phyloP scores from a whole-genome alignment of 2,888 invertebrate species.

The Rugalucina vietnamica region DNA sequence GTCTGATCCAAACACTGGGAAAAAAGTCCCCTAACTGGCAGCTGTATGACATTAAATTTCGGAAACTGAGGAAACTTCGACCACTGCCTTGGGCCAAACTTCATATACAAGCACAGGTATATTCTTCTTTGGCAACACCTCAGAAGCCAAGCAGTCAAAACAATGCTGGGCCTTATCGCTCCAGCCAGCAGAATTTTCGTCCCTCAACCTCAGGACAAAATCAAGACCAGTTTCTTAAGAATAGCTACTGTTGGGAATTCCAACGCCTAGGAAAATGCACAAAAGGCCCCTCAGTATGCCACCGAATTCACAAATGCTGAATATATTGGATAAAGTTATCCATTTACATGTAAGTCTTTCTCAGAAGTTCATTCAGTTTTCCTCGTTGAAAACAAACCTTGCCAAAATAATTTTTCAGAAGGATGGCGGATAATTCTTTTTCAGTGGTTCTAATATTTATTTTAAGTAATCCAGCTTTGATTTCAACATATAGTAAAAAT shows the following conservation, averaged over 20 bases:
- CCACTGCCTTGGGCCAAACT: slow-evolving; percentile 14
- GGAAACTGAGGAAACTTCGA: not conserved
- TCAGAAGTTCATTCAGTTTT: too few species aligned
- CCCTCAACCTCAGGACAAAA: not conserved
- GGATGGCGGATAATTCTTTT: too few species aligned
- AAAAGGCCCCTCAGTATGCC: not conserved
- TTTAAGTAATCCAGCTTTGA: too few species aligned
- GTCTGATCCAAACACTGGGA: slow-evolving; percentile 6
- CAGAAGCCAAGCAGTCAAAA: not conserved
- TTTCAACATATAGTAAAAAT: too few species aligned
- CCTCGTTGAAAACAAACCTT: too few species aligned
- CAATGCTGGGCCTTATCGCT: too few species aligned
- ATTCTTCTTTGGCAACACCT: not conserved
- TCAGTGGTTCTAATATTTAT: too few species aligned
- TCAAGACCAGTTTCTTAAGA: not conserved
- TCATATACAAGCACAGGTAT: slow-evolving; percentile 11
- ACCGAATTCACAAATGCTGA: not conserved
- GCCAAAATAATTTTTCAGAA: too few species aligned
- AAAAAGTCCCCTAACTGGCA: not conserved
- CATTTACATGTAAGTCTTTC: too few species aligned
- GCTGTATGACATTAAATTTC: slow-evolving; percentile 11
- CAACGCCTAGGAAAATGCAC: not conserved
- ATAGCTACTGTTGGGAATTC: slow-evolving; percentile 26
- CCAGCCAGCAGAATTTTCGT: not conserved
- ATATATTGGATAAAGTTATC: too few species aligned